A percentile compares a stretch with the other conserved stretches of the same genome.
These are phyloP conservation scores for Drosophila serrata DNA, from an alignment of 1,140 invertebrate species.

Conservation along the genomic window DNA sequence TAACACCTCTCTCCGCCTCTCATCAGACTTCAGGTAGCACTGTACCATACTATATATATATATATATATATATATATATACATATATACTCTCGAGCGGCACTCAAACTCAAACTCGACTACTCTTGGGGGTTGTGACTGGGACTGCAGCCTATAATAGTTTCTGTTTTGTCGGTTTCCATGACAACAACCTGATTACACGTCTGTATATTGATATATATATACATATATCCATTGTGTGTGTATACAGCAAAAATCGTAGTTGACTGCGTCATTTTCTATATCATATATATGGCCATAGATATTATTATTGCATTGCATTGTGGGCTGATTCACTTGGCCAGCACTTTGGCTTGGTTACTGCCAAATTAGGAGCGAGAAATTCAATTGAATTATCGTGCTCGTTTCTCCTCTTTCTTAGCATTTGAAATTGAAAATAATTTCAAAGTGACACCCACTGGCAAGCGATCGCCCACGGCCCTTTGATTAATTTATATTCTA, in stretches of 20 bases:
- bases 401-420: conserved; percentile 4
- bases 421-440: conserved; percentile 68
- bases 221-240: conserved; percentile 3
- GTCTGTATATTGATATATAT: conserved; percentile 14
- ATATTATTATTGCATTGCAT: conserved; percentile 60
- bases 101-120: conserved; percentile 16
- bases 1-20: not conserved
- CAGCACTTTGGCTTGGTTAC: conserved; percentile 30
- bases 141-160: conserved; percentile 46
- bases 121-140: conserved; percentile 36
- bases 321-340: conserved; percentile 70
- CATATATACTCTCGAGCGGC: not conserved
- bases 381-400: conserved; percentile 70
- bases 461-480: conserved; percentile 35
- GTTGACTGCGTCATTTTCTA: conserved; percentile 54
- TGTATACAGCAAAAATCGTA: conserved; percentile 23
- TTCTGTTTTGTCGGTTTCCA: conserved; percentile 67
- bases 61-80: too few relatives aligned
- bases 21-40: conserved; percentile 43
- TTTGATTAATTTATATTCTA: conserved; percentile 41
- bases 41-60: conserved; percentile 31
- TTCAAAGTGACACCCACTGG: conserved; percentile 54
- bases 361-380: conserved; percentile 72
- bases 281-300: conserved; percentile 10
- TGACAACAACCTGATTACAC: conserved; percentile 71